phyloP scores from a whole-genome alignment of 2,888 invertebrate genomes.

The Colostygia pectinataria region DNA sequence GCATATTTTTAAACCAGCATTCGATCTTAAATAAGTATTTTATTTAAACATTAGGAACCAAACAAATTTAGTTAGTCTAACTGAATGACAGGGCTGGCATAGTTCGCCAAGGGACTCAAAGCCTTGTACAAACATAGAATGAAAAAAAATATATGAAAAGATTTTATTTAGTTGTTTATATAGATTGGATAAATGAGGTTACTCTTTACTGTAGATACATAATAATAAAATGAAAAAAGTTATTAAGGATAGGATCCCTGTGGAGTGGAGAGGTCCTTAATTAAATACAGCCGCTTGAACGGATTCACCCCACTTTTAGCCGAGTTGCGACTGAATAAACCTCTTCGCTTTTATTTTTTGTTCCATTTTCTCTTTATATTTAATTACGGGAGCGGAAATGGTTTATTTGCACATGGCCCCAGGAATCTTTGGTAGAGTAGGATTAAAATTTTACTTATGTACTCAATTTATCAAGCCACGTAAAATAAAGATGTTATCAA shows the following conservation, averaged over 20 bases:
- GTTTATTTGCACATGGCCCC: background rate
- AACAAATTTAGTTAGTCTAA: too few species aligned
- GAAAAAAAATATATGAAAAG: too few species aligned
- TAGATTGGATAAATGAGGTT: slow-evolving; percentile 21
- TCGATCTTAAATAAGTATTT: too few species aligned
- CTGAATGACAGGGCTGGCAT: too few species aligned
- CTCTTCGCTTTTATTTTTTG: slow-evolving; percentile 23
- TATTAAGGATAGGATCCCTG: slow-evolving; percentile 23
- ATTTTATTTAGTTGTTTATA: too few species aligned
- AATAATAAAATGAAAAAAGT: slow-evolving; percentile 28
- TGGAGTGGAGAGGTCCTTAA: slow-evolving; percentile 35
- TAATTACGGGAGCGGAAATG: background rate
- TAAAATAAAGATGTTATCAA: too few species aligned
- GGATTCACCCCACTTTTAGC: slow-evolving; percentile 31
- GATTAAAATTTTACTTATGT: too few species aligned
- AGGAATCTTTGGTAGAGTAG: background rate
- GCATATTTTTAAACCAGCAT: too few species aligned
- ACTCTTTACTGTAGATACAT: slow-evolving; percentile 7
- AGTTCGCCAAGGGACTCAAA: too few species aligned
- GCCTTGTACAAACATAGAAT: too few species aligned
- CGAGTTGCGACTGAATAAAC: slow-evolving; percentile 28
- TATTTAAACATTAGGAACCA: too few species aligned
- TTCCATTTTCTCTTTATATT: slow-evolving; percentile 12
- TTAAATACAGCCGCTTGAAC: slow-evolving; percentile 35
- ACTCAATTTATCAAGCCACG: too few species aligned